phyloP scores from a whole-genome alignment of 2,113 vertebrate species.

The Regulus satrapa region DNA sequence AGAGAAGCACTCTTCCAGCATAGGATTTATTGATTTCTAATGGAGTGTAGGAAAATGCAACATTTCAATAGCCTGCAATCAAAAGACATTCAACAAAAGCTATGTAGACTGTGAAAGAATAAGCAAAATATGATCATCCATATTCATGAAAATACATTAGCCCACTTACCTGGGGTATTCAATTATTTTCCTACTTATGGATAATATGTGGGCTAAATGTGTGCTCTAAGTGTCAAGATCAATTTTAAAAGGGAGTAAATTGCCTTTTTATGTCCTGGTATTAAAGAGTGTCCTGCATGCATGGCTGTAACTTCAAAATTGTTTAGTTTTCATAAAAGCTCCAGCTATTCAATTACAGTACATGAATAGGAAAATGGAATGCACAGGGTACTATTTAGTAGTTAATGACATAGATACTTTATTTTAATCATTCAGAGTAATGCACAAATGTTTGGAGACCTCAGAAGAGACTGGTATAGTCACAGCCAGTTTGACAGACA shows the following conservation, averaged over 20 bases:
- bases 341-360: not conserved
- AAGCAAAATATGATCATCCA: conserved; percentile 21
- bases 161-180: conserved; percentile 34
- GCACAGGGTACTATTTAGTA: not conserved
- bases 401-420: not conserved
- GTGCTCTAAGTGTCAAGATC: conserved; percentile 7
- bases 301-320: not conserved
- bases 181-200: conserved; percentile 36
- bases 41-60: not conserved
- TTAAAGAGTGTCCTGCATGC: conserved; percentile 5
- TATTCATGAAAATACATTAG: conserved; percentile 46
- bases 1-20: not conserved
- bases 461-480: not conserved
- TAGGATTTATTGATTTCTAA: not conserved
- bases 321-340: conserved; percentile 20
- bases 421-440: not conserved
- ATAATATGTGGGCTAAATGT: not conserved
- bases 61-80: conserved; percentile 5
- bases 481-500: not conserved
- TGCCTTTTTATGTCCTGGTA: conserved; percentile 9
- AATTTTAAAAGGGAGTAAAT: conserved; percentile 31
- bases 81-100: conserved; percentile 13
- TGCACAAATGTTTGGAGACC: not conserved
- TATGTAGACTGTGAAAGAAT: not conserved
- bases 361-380: not conserved